These are phyloP conservation scores for Sprattus sprattus DNA, from an alignment of 2,113 vertebrate genomes.

Conservation along the genomic window DNA sequence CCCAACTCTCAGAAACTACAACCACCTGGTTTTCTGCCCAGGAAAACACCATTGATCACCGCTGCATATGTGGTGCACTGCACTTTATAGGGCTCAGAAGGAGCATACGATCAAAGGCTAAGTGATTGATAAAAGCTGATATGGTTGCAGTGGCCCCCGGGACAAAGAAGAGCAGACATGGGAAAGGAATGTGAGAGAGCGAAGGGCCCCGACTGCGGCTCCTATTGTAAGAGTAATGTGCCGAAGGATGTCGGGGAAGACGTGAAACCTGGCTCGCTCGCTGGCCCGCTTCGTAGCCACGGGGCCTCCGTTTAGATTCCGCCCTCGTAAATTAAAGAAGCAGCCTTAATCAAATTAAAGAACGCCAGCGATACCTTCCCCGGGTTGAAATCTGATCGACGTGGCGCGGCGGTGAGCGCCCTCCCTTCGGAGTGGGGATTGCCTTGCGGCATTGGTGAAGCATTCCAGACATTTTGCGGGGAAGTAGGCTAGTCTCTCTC, in stretches of 20 bases:
- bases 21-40: constrained; percentile 41
- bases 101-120: not conserved
- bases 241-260: not conserved
- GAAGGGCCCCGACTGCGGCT: not conserved
- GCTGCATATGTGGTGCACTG: not conserved
- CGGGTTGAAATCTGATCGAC: not conserved
- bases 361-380: not conserved
- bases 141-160: not conserved
- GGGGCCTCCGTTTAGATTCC: not conserved
- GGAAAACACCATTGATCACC: constrained; percentile 38
- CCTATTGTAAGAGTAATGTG: not conserved
- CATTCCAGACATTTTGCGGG: not conserved
- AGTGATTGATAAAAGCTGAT: not conserved
- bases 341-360: not conserved
- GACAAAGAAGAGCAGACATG: not conserved
- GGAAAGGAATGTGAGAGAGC: not conserved
- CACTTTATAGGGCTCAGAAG: not conserved
- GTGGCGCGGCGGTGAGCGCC: not conserved
- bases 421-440: not conserved
- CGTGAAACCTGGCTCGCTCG: not conserved
- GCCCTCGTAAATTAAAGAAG: constrained; percentile 1
- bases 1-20: constrained; percentile 32
- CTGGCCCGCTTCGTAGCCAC: not conserved
- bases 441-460: not conserved
- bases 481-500: not conserved